A percentile compares a stretch with the other conserved stretches of the same genome.
These are phyloP conservation scores for Chiloscyllium plagiosum DNA, from an alignment of 2,113 vertebrate genomes.

Conservation along the genomic window DNA sequence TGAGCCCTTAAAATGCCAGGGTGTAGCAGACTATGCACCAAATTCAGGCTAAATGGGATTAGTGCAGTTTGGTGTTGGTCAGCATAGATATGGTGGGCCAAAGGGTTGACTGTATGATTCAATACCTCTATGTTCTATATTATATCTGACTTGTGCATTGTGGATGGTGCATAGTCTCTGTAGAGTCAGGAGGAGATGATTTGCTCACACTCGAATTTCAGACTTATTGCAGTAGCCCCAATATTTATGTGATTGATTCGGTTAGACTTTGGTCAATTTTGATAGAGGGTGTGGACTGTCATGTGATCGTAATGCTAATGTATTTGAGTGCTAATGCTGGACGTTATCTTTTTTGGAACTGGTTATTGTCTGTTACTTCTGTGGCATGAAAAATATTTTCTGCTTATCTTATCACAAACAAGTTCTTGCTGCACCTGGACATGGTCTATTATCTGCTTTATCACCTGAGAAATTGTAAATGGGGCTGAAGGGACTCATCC, in stretches of 20 bases:
- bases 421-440: not conserved
- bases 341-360: not conserved
- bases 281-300: not conserved
- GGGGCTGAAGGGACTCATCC: not conserved
- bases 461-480: not conserved
- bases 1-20: too few relatives aligned
- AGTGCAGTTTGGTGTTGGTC: too few relatives aligned
- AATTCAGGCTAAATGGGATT: too few relatives aligned
- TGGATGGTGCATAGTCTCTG: not conserved
- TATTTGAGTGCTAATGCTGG: not conserved
- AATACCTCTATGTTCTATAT: not conserved
- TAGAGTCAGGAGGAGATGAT: not conserved
- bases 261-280: not conserved
- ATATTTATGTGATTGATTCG: not conserved
- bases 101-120: too few relatives aligned
- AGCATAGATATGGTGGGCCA: too few relatives aligned
- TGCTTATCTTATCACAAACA: not conserved
- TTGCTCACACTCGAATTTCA: not conserved
- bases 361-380: not conserved
- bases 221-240: not conserved
- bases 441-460: not conserved
- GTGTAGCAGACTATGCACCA: too few relatives aligned
- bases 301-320: not conserved
- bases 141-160: not conserved
- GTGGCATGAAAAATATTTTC: not conserved